Conservation (phyloP, 2,113 vertebrate genomes). For the Eudyptes chrysolophus region DNA sequence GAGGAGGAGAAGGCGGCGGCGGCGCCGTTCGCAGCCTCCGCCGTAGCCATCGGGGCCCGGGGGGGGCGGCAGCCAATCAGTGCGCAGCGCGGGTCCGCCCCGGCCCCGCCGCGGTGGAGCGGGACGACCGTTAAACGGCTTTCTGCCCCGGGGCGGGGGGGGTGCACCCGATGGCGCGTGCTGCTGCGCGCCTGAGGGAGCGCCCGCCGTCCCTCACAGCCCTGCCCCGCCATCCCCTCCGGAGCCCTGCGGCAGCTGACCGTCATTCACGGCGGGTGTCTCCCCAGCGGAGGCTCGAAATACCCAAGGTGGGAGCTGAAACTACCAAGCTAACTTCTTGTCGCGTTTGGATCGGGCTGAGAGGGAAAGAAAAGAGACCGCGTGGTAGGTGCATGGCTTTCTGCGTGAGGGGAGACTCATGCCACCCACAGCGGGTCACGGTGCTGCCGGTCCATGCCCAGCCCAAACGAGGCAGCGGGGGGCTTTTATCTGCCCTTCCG, state of each 20-base stretch:
- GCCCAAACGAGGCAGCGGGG: rapidly evolving
- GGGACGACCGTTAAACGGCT: not conserved
- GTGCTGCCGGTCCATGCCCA: not conserved
- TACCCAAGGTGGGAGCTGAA: rapidly evolving
- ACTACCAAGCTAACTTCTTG: rapidly evolving
- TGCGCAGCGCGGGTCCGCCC: not conserved
- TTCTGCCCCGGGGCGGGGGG: too few relatives aligned
- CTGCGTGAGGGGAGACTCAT: rapidly evolving
- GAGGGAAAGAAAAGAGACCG: not conserved
- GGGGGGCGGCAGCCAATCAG: not conserved
- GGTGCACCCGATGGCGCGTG: not conserved
- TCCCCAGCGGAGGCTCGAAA: not conserved
- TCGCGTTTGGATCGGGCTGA: not conserved
- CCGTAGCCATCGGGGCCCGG: not conserved
- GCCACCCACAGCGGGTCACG: not conserved
- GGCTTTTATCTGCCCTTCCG: not conserved
- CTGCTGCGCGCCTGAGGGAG: not conserved
- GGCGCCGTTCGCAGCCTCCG: not conserved
- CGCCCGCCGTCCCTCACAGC: not conserved
- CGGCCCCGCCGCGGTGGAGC: rapidly evolving
- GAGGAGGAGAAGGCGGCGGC: too few relatives aligned
- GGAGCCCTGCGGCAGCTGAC: rapidly evolving
- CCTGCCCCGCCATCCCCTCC: rapidly evolving
- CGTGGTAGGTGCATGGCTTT: rapidly evolving
- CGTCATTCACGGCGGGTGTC: rapidly evolving